Evolutionary conservation across 53 echinoderm and acorn worm genomes (phyloP), one percentile per base, ranked within the genome.

Genomic region (Temnopleurus reevesii): DNA sequence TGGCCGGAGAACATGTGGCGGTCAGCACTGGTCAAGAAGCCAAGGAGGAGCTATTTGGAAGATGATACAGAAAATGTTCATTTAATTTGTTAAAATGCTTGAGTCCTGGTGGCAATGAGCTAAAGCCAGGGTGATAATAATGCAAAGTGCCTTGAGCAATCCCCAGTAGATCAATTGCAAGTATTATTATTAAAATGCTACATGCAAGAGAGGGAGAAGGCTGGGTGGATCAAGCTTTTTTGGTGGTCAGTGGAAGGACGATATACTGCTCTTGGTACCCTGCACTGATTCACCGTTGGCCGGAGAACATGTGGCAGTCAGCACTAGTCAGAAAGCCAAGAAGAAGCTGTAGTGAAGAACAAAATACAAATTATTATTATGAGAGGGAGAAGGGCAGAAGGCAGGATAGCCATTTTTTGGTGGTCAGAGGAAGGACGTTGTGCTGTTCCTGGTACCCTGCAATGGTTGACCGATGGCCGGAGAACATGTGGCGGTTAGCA

Each of bases 181-280:
- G n/a, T n/a, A n/a, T n/a, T n/a, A n/a, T n/a, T n/a, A n/a, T n/a
- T n/a, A n/a, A n/a, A n/a, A n/a, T n/a, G n/a, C n/a, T n/a, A n/a
- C n/a, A n/a, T n/a, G n/a, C n/a, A n/a, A n/a, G n/a, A n/a, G n/a
- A n/a, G n/a, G n/a, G n/a, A n/a, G n/a, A n/a, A n/a, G n/a, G n/a
- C n/a, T n/a, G n/a, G 61, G 56, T 97, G 89, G n/a, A n/a, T n/a
- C n/a, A n/a, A n/a, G n/a, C n/a, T 90, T 99, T 94, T 35, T 91
- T 92, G 58, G 77, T 87, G 55, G 99, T 86, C 81, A 99, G 66
- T 1, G 99, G 99, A 3, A 99, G 93, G 35, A 99, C 92, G 58
- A 96, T 99, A 60, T 99, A 96, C 53, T 99, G 99, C 84, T 99
- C 99, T 84, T 99, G 99, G 76, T 93, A 96, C 41, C 95, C 95